A percentile compares a stretch with the other conserved stretches of the same genome.
Conservation (phyloP, 2,888 invertebrate species). For the Phalera bucephala region DNA sequence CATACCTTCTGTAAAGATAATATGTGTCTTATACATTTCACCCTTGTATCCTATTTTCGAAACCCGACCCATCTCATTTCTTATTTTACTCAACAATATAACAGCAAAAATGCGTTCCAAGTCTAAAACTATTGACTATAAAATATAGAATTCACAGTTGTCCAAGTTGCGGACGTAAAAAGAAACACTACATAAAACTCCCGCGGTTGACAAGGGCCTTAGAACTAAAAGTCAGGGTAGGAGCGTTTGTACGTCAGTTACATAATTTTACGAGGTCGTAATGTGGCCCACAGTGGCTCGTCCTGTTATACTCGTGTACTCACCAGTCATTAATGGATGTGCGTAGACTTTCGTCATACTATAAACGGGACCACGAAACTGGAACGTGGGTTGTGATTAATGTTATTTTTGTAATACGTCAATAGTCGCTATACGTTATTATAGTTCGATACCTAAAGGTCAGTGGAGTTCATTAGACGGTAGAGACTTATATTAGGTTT, state of each 20-base stretch:
- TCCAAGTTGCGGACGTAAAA: too few species aligned
- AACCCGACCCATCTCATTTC: too few species aligned
- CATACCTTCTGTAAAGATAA: too few species aligned
- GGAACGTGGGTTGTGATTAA: conserved; percentile 17
- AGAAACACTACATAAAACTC: conserved; percentile 18
- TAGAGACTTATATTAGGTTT: too few species aligned
- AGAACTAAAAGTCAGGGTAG: conserved; percentile 57
- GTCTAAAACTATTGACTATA: conserved; percentile 4
- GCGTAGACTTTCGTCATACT: conserved; percentile 10
- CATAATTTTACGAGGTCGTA: conserved; percentile 65
- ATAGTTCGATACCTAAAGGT: too few species aligned
- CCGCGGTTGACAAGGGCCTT: conserved; percentile 39
- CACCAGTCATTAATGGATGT: conserved; percentile 39
- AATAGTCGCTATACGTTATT: too few species aligned
- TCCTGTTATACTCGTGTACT: conserved; percentile 40
- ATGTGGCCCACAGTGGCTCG: conserved; percentile 42
- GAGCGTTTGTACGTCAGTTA: conserved; percentile 58
- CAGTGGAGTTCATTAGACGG: neutral
- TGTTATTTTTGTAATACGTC: conserved; percentile 2
- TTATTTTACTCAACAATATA: too few species aligned
- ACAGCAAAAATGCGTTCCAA: too few species aligned
- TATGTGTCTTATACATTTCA: too few species aligned
- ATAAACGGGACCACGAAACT: conserved; percentile 5
- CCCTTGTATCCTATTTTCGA: too few species aligned
- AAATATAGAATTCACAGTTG: conserved; percentile 23